Conservation (phyloP, 2,888 invertebrate species). For the Plagodis dolabraria region DNA sequence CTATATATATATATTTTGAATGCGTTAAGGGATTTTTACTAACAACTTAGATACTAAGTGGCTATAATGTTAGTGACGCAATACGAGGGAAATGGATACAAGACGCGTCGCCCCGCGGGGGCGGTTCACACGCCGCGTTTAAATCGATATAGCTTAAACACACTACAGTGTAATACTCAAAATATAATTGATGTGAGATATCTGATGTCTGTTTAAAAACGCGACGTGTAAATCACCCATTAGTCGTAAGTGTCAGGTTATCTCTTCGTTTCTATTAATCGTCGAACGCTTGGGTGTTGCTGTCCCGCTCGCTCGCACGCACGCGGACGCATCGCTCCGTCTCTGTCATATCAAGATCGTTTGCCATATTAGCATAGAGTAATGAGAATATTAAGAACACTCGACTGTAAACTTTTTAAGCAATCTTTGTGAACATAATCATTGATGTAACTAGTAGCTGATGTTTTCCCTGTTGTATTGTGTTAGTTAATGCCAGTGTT, state of each 20-base stretch:
- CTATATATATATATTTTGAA: constrained; percentile 83
- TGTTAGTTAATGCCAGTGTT: constrained; percentile 47
- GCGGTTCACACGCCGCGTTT: constrained; percentile 21
- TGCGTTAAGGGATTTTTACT: constrained; percentile 84
- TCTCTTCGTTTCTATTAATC: constrained; percentile 42
- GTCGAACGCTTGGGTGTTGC: constrained; percentile 43
- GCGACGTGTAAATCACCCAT: constrained; percentile 23
- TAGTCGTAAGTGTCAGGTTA: constrained; percentile 57
- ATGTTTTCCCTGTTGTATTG: constrained; percentile 49
- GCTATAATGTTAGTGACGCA: constrained; percentile 64
- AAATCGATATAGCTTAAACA: background rate
- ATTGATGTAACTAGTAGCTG: constrained; percentile 66
- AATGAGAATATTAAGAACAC: constrained; percentile 48
- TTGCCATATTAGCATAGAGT: constrained; percentile 80
- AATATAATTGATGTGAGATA: background rate
- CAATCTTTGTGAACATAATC: constrained; percentile 73
- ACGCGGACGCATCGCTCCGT: constrained; percentile 48
- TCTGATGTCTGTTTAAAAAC: constrained; percentile 5
- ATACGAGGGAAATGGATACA: constrained; percentile 54
- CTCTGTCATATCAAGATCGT: constrained; percentile 76
- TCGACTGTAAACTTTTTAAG: constrained; percentile 63
- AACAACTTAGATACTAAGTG: constrained; percentile 78
- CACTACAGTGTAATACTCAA: background rate
- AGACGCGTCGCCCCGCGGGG: constrained; percentile 47
- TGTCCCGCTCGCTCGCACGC: constrained; percentile 55